phyloP scores from a whole-genome alignment of 2,113 vertebrate genomes.

The Cariama cristata region DNA sequence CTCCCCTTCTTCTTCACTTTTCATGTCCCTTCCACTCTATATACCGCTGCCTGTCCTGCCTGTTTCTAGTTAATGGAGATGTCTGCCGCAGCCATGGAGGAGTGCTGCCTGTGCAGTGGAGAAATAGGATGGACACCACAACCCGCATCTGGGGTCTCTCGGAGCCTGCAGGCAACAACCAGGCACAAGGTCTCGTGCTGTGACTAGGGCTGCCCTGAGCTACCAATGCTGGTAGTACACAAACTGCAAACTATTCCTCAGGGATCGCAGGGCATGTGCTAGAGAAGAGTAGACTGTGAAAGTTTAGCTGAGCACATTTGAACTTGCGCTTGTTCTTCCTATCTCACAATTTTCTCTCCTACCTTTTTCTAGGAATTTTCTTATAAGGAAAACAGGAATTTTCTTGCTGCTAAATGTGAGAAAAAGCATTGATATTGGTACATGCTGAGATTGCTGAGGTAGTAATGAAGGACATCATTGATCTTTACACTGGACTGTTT shows the following conservation, averaged over 20 bases:
- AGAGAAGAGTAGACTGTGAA: neutral
- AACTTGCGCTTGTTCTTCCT: neutral
- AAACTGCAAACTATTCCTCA: neutral
- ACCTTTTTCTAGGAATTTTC: neutral
- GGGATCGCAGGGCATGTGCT: neutral
- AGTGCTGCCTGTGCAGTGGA: neutral
- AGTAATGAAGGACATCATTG: neutral
- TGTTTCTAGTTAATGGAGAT: neutral
- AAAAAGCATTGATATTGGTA: neutral
- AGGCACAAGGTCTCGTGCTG: neutral
- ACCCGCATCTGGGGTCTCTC: accelerated
- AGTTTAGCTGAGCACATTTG: neutral
- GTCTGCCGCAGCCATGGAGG: neutral
- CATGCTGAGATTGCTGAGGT: neutral
- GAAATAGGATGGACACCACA: neutral
- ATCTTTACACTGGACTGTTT: neutral
- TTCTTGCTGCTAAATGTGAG: neutral
- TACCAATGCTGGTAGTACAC: accelerated
- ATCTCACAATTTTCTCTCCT: neutral
- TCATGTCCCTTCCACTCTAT: neutral
- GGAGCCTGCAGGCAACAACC: neutral
- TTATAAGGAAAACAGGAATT: neutral
- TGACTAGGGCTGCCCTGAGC: neutral
- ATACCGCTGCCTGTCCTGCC: neutral
- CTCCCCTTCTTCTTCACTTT: neutral